Evolutionary conservation across 2,888 invertebrate genomes (phyloP).

Genomic region (Ptilodon capucinus): DNA sequence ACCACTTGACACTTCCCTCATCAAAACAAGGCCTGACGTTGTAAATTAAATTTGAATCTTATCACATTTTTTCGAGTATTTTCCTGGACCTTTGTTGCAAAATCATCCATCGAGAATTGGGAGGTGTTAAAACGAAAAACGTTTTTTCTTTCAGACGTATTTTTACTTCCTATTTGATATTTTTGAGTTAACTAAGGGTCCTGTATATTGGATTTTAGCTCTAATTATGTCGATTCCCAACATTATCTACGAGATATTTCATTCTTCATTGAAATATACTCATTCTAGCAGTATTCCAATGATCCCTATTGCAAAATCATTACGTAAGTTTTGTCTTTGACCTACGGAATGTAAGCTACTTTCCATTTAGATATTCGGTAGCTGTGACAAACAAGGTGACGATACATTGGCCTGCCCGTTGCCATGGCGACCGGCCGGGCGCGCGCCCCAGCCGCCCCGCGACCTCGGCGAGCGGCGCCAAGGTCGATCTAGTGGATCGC

Average conservation of each 20-base stretch:
- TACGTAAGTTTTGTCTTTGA: too few species aligned
- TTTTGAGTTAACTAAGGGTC: too few species aligned
- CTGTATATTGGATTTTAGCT: too few species aligned
- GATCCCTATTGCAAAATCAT: too few species aligned
- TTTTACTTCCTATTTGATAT: too few species aligned
- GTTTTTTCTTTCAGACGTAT: too few species aligned
- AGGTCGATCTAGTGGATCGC: background rate
- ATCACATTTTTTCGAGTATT: background rate
- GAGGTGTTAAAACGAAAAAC: background rate
- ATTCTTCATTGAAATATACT: too few species aligned
- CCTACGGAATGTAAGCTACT: too few species aligned
- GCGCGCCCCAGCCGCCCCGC: background rate
- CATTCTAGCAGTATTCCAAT: too few species aligned
- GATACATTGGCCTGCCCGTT: constrained; percentile 13
- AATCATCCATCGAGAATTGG: background rate
- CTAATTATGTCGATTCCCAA: too few species aligned
- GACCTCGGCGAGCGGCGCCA: background rate
- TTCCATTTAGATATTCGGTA: background rate
- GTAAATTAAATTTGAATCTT: background rate
- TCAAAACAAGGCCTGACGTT: background rate
- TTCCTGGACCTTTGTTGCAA: background rate
- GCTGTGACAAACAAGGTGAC: background rate
- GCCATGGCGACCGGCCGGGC: constrained; percentile 22
- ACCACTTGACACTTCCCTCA: background rate
- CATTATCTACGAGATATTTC: too few species aligned